Base-by-base conservation (phyloP, 2,113 vertebrate species). In the Pao palembangensis region DNA sequence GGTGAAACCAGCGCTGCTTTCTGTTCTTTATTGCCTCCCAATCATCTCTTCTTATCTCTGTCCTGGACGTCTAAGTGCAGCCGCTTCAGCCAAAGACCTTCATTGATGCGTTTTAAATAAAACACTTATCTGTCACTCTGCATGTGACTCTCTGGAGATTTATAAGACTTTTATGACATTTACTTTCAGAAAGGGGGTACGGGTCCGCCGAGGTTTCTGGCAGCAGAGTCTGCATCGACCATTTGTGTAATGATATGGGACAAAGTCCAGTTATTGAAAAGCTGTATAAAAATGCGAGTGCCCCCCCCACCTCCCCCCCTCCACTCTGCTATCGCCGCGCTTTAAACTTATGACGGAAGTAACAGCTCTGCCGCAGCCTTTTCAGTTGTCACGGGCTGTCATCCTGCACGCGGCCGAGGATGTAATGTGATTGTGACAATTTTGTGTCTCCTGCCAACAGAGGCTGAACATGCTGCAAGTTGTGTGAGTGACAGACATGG, bases 201-300 rank as follows among this genome's bases (percentile, higher is more conserved):
- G 51, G 66, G 71, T 64, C 52, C 3, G 16, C 50, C 55, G 52
- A 15, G 51, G 46, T 64, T 72, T 81, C 73, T 87, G 86, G 82
- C 82, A 76, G 66, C 62, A 18, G 63, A 63, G 48, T 71, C 73
- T 17, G 58, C 70, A 58, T 50, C 65, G 62, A 43, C 83, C 78
- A 88, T 89, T 87, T 83, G 72, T 80, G 80, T 85, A 86, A 89
- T 88, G 80, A 84, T 69, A 68, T 80, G 78, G 85, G 86, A 88
- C 67, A 65, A 85, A 79, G 82, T 87, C 85, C 86, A 88, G 76
- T 81, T 75, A 81, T 83, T 78, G 78, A 75, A 84, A 80, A 87
- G 76, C 76, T 62, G 71, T 71, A 82, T 82, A 71, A 82, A 84
- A 78, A 70, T 69, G 21, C 31, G 31, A 69, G 25, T 25, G 25